Percentiles rank a stretch among this genome's conserved stretches.
These are phyloP conservation scores for Podiceps cristatus DNA, from an alignment of 2,113 vertebrate genomes.

Conservation along the genomic window DNA sequence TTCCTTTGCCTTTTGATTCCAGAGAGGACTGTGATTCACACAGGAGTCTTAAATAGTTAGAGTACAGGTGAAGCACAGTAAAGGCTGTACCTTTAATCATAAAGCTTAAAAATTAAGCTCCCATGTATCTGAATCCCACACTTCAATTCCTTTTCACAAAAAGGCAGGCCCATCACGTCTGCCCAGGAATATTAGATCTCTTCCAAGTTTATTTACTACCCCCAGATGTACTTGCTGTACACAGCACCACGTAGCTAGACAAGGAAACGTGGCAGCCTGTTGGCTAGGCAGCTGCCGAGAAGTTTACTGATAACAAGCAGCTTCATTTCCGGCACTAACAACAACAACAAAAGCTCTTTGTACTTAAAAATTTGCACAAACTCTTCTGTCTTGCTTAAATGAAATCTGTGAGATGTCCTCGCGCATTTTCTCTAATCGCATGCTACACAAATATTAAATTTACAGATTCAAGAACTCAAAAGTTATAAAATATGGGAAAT, in stretches of 20 bases:
- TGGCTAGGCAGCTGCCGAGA: neutral
- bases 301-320: slow-evolving; percentile 9
- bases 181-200: neutral
- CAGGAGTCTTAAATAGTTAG: neutral
- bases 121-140: neutral
- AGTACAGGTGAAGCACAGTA: neutral
- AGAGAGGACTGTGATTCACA: neutral
- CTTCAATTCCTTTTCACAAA: neutral
- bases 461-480: neutral
- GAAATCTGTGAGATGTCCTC: neutral
- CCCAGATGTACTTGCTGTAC: neutral
- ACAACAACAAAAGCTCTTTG: neutral
- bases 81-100: neutral
- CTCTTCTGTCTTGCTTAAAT: neutral
- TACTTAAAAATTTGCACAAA: neutral
- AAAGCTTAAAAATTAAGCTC: slow-evolving; percentile 2
- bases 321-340: slow-evolving; percentile 44
- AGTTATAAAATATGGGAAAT: neutral
- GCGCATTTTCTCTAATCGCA: neutral
- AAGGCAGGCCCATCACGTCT: neutral
- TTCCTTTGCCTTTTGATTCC: slow-evolving; percentile 1
- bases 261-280: neutral
- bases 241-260: neutral
- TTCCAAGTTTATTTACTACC: neutral
- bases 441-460: neutral